Evolutionary conservation across 2,888 invertebrate genomes (phyloP).

Genomic region (Caenorhabditis zanzibari): DNA sequence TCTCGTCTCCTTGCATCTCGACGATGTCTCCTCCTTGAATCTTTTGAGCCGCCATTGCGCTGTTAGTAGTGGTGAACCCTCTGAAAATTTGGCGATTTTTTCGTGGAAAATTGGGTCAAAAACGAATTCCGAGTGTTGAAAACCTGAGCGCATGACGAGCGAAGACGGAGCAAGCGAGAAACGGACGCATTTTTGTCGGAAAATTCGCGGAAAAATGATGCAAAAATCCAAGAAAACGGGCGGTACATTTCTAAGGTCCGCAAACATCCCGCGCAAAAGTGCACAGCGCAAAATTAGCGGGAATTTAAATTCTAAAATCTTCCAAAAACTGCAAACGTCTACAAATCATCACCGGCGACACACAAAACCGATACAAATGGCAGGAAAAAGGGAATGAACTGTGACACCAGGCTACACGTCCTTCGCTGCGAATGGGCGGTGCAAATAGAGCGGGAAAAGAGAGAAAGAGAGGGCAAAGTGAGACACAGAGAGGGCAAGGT

Average conservation of each 20-base stretch:
- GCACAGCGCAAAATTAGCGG: constrained; percentile 11
- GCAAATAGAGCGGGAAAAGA: constrained; percentile 36
- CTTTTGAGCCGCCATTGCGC: constrained; percentile 72
- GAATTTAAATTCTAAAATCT: neutral
- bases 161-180: constrained; percentile 50
- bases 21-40: constrained; percentile 84
- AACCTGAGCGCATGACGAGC: constrained; percentile 53
- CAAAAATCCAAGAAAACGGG: constrained; percentile 15
- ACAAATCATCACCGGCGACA: neutral
- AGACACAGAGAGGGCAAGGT: constrained; percentile 60
- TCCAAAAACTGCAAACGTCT: neutral
- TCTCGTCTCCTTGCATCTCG: constrained; percentile 86
- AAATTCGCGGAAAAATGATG: neutral
- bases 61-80: constrained; percentile 54
- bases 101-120: neutral
- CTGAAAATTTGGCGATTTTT: constrained; percentile 30
- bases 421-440: constrained; percentile 58
- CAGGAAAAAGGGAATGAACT: constrained; percentile 32
- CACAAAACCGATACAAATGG: constrained; percentile 28
- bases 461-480: constrained; percentile 33
- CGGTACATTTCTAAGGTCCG: constrained; percentile 8
- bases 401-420: constrained; percentile 53
- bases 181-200: constrained; percentile 45
- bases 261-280: constrained; percentile 37
- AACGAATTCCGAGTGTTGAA: neutral